Percentiles rank a stretch among this genome's conserved stretches.
Evolutionary conservation across 1,140 invertebrate genomes (phyloP).

Genomic region (Globodera ellingtonae): DNA sequence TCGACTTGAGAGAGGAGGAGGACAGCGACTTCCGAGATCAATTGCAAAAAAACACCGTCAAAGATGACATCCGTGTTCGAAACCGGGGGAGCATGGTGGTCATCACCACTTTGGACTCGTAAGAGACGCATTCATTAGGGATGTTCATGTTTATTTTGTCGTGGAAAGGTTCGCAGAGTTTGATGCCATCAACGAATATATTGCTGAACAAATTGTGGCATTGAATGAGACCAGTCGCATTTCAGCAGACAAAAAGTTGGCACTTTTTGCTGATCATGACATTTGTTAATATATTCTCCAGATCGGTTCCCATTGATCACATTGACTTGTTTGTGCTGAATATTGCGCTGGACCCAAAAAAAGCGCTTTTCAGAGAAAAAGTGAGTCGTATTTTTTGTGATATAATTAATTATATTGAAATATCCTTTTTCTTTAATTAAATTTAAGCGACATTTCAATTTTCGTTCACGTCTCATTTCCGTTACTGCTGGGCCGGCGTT

Average conservation of each 20-base stretch:
- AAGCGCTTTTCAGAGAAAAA: conserved; percentile 19
- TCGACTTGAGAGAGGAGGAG: neutral
- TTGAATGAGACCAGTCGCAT: conserved; percentile 35
- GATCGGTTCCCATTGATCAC: conserved; percentile 30
- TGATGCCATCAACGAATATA: conserved; percentile 35
- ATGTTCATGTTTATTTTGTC: neutral
- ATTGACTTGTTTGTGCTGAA: conserved; percentile 45
- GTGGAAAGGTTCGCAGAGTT: conserved; percentile 25
- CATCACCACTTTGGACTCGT: conserved; percentile 31
- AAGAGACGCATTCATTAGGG: conserved; percentile 15
- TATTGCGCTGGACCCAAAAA: conserved; percentile 31
- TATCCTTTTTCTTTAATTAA: no score
- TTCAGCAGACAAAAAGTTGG: conserved; percentile 19
- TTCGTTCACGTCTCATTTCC: conserved; percentile 31
- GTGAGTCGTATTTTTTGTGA: conserved; percentile 20
- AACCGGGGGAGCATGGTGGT: conserved; percentile 46
- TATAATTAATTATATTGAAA: conserved; percentile 8
- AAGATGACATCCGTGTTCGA: conserved; percentile 4
- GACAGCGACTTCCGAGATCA: conserved; percentile 9
- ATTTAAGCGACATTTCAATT: conserved; percentile 27
- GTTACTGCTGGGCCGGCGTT: conserved; percentile 36
- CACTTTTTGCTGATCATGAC: neutral
- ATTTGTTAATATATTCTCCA: conserved; percentile 2
- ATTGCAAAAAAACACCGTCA: conserved; percentile 4
- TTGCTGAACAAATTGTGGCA: conserved; percentile 36